Evolutionary conservation across 2,888 invertebrate species (phyloP).

Genomic region (Heliconius hortense): DNA sequence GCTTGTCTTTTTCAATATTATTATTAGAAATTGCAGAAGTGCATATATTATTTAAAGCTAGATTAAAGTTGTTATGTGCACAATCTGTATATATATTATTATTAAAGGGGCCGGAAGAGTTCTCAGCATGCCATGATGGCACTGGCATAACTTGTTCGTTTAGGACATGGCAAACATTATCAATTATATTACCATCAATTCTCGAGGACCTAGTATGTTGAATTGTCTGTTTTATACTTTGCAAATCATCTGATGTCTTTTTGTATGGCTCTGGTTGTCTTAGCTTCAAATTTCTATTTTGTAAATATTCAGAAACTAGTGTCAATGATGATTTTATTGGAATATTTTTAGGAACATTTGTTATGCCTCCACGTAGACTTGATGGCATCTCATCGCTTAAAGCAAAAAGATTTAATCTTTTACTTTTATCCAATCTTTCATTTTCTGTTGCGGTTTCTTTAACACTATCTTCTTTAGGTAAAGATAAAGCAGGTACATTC

Average conservation of each 20-base stretch:
- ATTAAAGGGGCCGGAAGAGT: constrained; percentile 47
- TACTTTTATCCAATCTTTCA: constrained; percentile 58
- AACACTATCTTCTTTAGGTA: constrained; percentile 58
- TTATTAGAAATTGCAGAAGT: constrained; percentile 12
- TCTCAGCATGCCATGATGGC: constrained; percentile 65
- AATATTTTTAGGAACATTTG: constrained; percentile 48
- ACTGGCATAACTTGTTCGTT: constrained; percentile 68
- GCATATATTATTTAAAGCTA: constrained; percentile 37
- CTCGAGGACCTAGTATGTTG: constrained; percentile 59
- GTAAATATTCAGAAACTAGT: constrained; percentile 70
- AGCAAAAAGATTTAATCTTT: constrained; percentile 68
- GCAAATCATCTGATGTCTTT: constrained; percentile 59
- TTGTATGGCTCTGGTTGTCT: constrained; percentile 57
- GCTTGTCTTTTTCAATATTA: constrained; percentile 17
- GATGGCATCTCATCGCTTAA: constrained; percentile 75
- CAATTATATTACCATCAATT: constrained; percentile 61
- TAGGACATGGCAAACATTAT: constrained; percentile 65
- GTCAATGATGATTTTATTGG: constrained; percentile 61
- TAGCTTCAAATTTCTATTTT: constrained; percentile 65
- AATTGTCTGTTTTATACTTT: constrained; percentile 68
- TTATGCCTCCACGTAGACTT: constrained; percentile 60
- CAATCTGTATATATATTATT: constrained; percentile 13
- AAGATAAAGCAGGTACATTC: constrained; percentile 55
- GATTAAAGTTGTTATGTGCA: constrained; percentile 46
- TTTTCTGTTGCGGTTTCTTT: constrained; percentile 52